Base-by-base conservation (phyloP, 2,888 invertebrate genomes). In the Eupithecia pulchellata region DNA sequence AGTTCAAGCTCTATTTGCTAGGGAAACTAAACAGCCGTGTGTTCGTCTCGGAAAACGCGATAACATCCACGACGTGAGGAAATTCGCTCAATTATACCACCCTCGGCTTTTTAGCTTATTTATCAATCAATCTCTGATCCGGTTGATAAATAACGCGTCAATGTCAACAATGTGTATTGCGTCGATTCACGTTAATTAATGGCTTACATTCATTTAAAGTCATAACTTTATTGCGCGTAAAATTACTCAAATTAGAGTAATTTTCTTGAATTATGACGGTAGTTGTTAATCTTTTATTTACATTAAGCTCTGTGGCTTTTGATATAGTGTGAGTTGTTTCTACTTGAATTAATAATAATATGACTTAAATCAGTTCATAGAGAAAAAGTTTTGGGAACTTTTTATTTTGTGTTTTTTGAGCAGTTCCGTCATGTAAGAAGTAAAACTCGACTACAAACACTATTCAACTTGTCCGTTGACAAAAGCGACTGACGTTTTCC, bases 1-100 rank as follows among this genome's bases (percentile, higher is more conserved):
- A 20, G 20, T 9, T n/a, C 42, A 42, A 8, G n/a, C 11, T 20
- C 9, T 20, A 20, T 47, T 42, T 17, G 30, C 11, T 20, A 30
- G 58, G 8, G 4, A 60, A 60, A 61, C 61, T 13, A 34, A 61
- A 14, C 20, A 39, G 34, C 63, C 47, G 30, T 91, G 76, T 88
- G 88, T 91, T 81, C n/a, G 1, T 69, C 80, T 52, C 78, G 81
- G 81, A 82, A 83, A 80, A 79, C 77, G 80, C 87, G 87, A 87
- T 88, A 89, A 87, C 85, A 86, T 79, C 84, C 85, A 76, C 77
- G 81, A 87, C 83, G 88, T 84, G 88, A 86, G 90, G 92, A 92
- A 93, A 92, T 89, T 91, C 86, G 88, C 91, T 89, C 92, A 93
- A 93, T 93, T 93, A 92, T 92, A 88, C 89, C 87, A 87, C 89